Conservation (phyloP, 2,888 invertebrate genomes). For the Ptychoptera albimana region DNA sequence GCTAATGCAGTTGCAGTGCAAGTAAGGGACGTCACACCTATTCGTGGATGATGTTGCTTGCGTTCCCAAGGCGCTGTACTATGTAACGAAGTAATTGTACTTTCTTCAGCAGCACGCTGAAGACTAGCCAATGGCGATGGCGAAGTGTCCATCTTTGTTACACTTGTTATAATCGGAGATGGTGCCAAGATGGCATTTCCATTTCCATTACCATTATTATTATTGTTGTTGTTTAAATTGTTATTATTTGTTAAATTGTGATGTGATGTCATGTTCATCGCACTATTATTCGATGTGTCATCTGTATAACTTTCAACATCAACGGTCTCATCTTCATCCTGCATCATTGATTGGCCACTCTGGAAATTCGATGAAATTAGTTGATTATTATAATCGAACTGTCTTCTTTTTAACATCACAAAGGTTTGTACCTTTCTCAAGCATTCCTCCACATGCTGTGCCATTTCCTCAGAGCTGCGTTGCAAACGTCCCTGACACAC, state of each 20-base stretch:
- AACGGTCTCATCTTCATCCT: slow-evolving; percentile 51
- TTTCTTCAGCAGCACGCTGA: background rate
- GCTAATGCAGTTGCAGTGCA: background rate
- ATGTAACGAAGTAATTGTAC: slow-evolving; percentile 2
- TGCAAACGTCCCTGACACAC: slow-evolving; percentile 43
- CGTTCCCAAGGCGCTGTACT: slow-evolving; percentile 5
- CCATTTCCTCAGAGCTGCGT: slow-evolving; percentile 41
- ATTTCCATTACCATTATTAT: slow-evolving; percentile 5
- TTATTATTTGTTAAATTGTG: slow-evolving; percentile 5
- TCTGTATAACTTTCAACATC: slow-evolving; percentile 43
- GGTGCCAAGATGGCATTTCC: background rate
- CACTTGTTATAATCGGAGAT: background rate
- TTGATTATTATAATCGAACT: background rate
- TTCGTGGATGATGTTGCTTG: background rate
- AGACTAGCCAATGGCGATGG: background rate
- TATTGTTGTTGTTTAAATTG: slow-evolving; percentile 7
- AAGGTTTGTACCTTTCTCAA: slow-evolving; percentile 34
- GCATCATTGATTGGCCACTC: slow-evolving; percentile 20
- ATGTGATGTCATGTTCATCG: slow-evolving; percentile 10
- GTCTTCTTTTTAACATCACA: background rate
- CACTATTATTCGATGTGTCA: slow-evolving; percentile 28
- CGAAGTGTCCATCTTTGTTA: background rate
- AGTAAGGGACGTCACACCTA: background rate
- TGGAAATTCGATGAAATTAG: slow-evolving; percentile 3
- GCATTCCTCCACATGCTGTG: slow-evolving; percentile 46